Conservation (phyloP, 2,797 vertebrate species). For the Toxotes lorentzi region DNA sequence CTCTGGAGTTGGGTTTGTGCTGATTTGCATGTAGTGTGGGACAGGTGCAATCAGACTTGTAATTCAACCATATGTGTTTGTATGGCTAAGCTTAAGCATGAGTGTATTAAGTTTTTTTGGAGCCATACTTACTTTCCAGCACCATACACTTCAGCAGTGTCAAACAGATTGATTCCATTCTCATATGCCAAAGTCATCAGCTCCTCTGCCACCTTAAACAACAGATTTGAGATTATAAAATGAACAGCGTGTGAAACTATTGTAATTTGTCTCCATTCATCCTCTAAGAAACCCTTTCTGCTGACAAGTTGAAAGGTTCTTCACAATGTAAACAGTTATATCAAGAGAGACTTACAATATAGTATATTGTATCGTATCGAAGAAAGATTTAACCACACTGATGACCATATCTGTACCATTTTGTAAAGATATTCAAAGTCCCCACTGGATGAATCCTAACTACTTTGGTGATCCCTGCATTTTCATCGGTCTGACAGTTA, state of each 20-base stretch:
- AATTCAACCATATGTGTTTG: neutral
- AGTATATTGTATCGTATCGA: neutral
- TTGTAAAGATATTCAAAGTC: neutral
- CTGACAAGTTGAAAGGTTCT: neutral
- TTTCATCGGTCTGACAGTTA: no score
- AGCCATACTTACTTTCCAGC: conserved; percentile 89
- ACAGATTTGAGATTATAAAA: neutral
- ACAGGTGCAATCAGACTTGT: neutral
- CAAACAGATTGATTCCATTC: conserved; percentile 96
- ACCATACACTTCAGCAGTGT: conserved; percentile 94
- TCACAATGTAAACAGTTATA: neutral
- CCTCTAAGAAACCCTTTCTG: neutral
- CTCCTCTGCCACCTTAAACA: conserved; percentile 91
- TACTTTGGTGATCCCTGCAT: no score
- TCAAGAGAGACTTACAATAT: neutral
- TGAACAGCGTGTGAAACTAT: conserved; percentile 6
- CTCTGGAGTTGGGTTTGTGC: no score
- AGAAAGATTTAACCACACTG: neutral
- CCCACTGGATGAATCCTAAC: neutral
- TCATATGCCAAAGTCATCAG: conserved; percentile 96
- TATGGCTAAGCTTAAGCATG: neutral
- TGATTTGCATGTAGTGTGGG: no score
- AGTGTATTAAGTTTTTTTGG: neutral
- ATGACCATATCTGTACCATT: neutral
- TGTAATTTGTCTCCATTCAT: neutral